Evolutionary conservation across 2,888 invertebrate genomes (phyloP), one percentile per base, ranked within the genome.

Genomic region (Drosophila antonietae): DNA sequence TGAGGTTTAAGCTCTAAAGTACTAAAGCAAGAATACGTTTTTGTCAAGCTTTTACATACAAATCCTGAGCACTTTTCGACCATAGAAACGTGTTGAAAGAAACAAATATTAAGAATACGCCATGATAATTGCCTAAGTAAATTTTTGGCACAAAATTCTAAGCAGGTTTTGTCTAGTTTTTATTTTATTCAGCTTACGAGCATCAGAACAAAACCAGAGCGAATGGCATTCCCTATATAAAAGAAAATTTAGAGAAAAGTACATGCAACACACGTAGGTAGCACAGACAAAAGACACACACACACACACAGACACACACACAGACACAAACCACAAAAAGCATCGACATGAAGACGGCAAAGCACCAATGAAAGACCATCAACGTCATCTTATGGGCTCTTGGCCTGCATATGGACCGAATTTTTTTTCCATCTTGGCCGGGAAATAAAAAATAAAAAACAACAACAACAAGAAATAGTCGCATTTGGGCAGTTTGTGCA

Each of bases 291-390:
- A 63, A 41, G 68, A 61, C 41, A 43, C 63, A 51, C 63, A 60
- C 18, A 35, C 18, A 35, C 8, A 52, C 52, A 46, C 0, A 23
- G 23, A 2, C 44, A 56, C 66, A 63, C 44, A 56, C 66, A 63
- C 47, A 58, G 66, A 63, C 58, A 70, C 70, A 55, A 63, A 55
- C 58, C 68, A 56, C 58, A 64, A 55, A 69, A 77, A 74, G 66
- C 80, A 80, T 69, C 68, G 69, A 80, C 63, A 70, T 71, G 73
- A 66, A 73, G 66, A 64, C 73, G 64, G 43, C 64, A 67, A 70
- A 73, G 83, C 68, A 62, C 67, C 87, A 75, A 74, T 83, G 83
- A 83, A 86, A 81, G 78, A 53, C 78, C 84, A 81, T 86, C 81
- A 86, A 78, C 74, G 84, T 78, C 84, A 85, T 80, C 77, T 85